Conservation (phyloP, 2,113 vertebrate species). For the Charadrius vociferus region DNA sequence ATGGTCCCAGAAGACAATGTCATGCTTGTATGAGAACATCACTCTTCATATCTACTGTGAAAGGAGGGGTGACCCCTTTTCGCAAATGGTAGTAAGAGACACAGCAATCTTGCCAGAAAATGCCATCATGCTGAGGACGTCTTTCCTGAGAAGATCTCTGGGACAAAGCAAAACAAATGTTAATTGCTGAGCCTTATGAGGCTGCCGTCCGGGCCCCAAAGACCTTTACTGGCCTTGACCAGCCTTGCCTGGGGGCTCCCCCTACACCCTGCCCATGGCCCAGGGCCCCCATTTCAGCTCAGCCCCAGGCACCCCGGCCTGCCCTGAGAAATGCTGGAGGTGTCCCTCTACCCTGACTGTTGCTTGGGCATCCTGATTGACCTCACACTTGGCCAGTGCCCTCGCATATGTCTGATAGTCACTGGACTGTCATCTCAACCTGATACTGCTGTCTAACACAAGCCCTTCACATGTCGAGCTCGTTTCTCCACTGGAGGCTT, state of each 20-base stretch:
- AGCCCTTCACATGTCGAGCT: rapidly evolving
- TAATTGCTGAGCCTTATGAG: not conserved
- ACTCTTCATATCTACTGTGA: not conserved
- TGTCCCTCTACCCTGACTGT: not conserved
- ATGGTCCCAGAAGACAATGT: not conserved
- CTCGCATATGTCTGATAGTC: rapidly evolving
- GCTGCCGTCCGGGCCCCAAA: not conserved
- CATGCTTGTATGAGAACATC: not conserved
- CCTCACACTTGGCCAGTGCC: rapidly evolving
- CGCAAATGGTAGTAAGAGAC: not conserved
- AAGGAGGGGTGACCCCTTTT: not conserved
- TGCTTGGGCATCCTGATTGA: not conserved
- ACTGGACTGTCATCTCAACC: not conserved
- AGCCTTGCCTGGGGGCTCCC: not conserved
- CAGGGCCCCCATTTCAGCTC: not conserved
- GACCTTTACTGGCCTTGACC: not conserved
- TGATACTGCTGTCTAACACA: not conserved
- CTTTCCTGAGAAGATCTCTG: not conserved
- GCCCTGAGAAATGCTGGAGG: not conserved
- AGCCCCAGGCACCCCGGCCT: not conserved
- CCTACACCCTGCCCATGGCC: not conserved
- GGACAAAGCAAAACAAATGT: not conserved
- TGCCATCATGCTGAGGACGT: not conserved
- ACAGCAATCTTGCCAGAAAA: not conserved
- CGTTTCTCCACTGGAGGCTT: not conserved